phyloP scores from a whole-genome alignment of 1,140 invertebrate species.

The Scaptodrosophila lebanonensis region DNA sequence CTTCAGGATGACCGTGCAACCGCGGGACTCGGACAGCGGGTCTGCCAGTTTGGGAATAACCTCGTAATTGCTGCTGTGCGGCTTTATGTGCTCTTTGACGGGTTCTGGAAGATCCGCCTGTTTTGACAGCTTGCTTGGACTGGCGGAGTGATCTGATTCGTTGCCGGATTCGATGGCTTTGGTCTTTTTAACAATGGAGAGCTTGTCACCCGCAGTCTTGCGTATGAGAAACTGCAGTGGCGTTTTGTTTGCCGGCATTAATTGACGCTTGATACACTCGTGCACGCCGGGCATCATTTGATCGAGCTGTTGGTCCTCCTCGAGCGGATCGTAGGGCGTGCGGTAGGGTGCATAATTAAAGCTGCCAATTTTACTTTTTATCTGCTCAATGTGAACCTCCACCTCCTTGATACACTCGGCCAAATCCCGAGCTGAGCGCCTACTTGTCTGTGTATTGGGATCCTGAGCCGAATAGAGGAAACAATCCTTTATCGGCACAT shows the following conservation, averaged over 20 bases:
- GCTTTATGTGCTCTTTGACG: constrained; percentile 33
- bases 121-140: constrained; percentile 33
- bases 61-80: constrained; percentile 59
- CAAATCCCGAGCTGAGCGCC: constrained; percentile 78
- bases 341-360: constrained; percentile 88
- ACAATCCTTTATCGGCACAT: constrained; percentile 90
- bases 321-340: constrained; percentile 83
- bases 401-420: constrained; percentile 80
- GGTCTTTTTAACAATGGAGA: constrained; percentile 71
- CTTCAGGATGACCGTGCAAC: constrained; percentile 64
- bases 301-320: constrained; percentile 83
- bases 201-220: constrained; percentile 66
- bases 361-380: constrained; percentile 85
- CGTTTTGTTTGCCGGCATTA: constrained; percentile 71
- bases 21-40: constrained; percentile 46
- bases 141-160: constrained; percentile 55
- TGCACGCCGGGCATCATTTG: constrained; percentile 81
- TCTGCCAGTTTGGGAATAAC: constrained; percentile 51
- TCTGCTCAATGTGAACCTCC: constrained; percentile 84
- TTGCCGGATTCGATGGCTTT: constrained; percentile 62
- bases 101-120: not conserved
- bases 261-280: constrained; percentile 51
- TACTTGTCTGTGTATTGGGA: constrained; percentile 78
- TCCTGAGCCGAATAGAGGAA: constrained; percentile 87
- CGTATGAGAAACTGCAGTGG: constrained; percentile 71